Base-by-base conservation (phyloP, 2,888 invertebrate species). In the Dinocampus coccinellae region DNA sequence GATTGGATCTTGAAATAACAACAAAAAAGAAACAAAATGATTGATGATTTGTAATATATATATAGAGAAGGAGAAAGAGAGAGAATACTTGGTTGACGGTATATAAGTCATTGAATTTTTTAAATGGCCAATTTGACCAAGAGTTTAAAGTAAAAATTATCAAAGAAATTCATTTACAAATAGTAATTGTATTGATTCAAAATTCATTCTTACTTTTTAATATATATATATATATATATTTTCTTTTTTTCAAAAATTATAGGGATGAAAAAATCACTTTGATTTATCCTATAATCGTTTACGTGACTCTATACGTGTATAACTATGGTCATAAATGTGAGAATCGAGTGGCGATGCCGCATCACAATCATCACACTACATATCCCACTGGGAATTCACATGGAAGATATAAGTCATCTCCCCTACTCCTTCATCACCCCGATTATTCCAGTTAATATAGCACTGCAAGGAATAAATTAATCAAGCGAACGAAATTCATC, bases 401-500 rank as follows among this genome's bases (percentile, higher is more conserved):
- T 33, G 47, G 47, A 52, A 47, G 53, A 64, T 47, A 64, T 64
- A 47, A 63, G 34, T 53, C 29, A 33, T 52, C 26, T 55, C 39
- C 52, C 33, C 63, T 7, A 29, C 47, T 34, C 26, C 4, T 20
- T 34, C 64, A 13, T n/a, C 53, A 63, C n/a, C n/a, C n/a, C 69
- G 69, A 71, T 75, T 73, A 75, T 73, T 73, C 75, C 73, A 26
- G 62, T 72, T 72, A 75, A 70, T 70, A 72, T 72, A 61, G 39
- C 68, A 61, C 71, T 36, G 52, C 47, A 34, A 42, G 61, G 13
- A 29, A 16, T 69, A 34, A 62, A 69, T 67, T 47, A 72, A 20
- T 26, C n/a, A 22, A 36, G 2, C 52, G 34, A 47, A 7, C 13
- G 10, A 36, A 36, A 63, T 47, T 47, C 20, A 47, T 47, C 47